These are phyloP conservation scores for Bubalus kerabau DNA, from an alignment of 2,113 vertebrate genomes.

Conservation along the genomic window DNA sequence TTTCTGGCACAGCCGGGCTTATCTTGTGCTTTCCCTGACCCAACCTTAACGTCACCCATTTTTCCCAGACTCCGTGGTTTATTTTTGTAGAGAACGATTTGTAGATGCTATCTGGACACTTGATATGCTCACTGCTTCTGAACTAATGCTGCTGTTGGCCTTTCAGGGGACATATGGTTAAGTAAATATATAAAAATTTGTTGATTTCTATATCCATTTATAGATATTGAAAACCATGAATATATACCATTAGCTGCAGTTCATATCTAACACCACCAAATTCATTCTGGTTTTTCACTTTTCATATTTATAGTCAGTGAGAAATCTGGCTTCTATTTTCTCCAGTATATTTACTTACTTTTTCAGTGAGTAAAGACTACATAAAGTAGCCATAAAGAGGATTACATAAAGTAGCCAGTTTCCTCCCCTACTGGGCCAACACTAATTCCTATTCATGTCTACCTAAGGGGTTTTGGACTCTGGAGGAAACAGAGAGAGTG, in stretches of 20 bases:
- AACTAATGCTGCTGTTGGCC: not conserved
- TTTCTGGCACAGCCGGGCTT: not conserved
- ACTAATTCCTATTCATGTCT: not conserved
- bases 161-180: not conserved
- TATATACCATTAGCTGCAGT: not conserved
- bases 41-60: not conserved
- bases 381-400: not conserved
- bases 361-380: not conserved
- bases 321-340: not conserved
- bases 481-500: not conserved
- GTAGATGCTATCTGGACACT: not conserved
- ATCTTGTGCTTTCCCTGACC: not conserved
- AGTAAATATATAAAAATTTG: not conserved
- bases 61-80: not conserved
- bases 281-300: not conserved
- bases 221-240: not conserved
- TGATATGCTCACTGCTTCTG: not conserved
- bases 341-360: not conserved
- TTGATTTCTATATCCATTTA: not conserved
- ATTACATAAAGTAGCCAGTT: not conserved
- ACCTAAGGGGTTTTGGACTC: not conserved
- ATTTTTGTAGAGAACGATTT: not conserved
- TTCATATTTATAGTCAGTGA: not conserved
- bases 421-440: not conserved
- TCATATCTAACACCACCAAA: not conserved